Percentiles rank a stretch among this genome's conserved stretches.
phyloP scores from a whole-genome alignment of 1,140 invertebrate genomes.

The Drosophila pseudoobscura region DNA sequence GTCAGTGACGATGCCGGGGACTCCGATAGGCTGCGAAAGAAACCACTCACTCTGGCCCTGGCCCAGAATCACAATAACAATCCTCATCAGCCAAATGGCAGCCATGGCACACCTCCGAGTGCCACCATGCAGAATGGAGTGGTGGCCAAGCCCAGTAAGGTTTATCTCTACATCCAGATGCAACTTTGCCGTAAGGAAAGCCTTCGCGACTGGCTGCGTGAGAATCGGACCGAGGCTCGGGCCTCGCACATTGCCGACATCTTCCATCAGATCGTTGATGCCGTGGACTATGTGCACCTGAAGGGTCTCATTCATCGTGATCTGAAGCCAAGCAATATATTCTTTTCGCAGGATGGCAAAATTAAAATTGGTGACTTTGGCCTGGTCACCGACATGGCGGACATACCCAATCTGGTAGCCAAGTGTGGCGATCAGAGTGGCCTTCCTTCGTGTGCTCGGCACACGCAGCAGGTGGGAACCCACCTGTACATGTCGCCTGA shows the following conservation, averaged over 20 bases:
- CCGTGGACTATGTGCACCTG: conserved; percentile 97
- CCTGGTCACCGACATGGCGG: conserved; percentile 93
- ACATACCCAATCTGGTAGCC: conserved; percentile 84
- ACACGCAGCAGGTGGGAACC: conserved; percentile 89
- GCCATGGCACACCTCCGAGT: conserved; percentile 34
- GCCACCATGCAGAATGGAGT: conserved; percentile 39
- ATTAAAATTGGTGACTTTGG: conserved; percentile 99
- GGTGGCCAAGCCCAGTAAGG: conserved; percentile 78
- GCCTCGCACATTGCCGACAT: conserved; percentile 87
- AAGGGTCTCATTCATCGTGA: conserved; percentile 97
- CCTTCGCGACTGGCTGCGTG: conserved; percentile 94
- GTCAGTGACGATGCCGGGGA: conserved; percentile 38
- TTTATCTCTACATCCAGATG: conserved; percentile 98
- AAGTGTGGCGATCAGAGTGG: conserved; percentile 66
- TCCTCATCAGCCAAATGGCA: conserved; percentile 17
- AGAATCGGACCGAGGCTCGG: conserved; percentile 81
- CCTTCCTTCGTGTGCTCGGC: conserved; percentile 74
- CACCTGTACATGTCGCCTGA: conserved; percentile 99
- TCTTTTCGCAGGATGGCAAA: conserved; percentile 94
- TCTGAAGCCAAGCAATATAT: conserved; percentile 98
- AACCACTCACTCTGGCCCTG: conserved; percentile 56
- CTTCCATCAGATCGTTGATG: conserved; percentile 96
- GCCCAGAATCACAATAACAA: conserved; percentile 48
- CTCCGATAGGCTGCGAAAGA: conserved; percentile 25
- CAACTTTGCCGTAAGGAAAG: conserved; percentile 95